phyloP scores from a whole-genome alignment of 2,113 vertebrate species.

The Petromus typicus region DNA sequence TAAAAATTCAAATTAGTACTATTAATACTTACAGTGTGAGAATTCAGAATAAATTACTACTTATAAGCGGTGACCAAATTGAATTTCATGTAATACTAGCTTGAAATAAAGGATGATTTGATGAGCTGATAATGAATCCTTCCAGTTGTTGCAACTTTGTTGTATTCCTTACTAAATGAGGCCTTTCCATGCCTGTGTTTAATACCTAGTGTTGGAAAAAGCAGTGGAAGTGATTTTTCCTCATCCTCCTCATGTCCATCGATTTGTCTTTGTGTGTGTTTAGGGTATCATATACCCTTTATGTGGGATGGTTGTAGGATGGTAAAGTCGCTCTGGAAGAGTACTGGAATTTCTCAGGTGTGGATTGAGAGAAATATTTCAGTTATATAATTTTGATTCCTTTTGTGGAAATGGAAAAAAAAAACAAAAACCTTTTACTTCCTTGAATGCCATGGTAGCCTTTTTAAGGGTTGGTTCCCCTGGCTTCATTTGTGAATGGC shows the following conservation, averaged over 20 bases:
- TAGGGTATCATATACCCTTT: neutral
- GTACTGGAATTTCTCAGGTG: neutral
- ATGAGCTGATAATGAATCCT: slow-evolving; percentile 34
- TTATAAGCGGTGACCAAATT: neutral
- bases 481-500: neutral
- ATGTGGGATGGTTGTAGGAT: neutral
- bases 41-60: slow-evolving; percentile 47
- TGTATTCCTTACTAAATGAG: neutral
- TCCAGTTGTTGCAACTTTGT: neutral
- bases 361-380: neutral
- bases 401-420: slow-evolving; percentile 22
- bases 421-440: neutral
- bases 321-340: neutral
- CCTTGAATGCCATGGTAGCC: neutral
- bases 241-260: neutral
- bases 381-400: neutral
- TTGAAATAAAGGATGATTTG: neutral
- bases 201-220: neutral
- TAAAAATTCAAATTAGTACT: slow-evolving; percentile 18
- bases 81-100: slow-evolving; percentile 3
- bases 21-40: neutral
- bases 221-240: neutral
- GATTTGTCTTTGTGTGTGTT: neutral
- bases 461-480: slow-evolving; percentile 5
- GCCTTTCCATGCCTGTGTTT: neutral